Evolutionary conservation across 2,113 vertebrate species (phyloP).

Genomic region (Thamnophis sirtalis): DNA sequence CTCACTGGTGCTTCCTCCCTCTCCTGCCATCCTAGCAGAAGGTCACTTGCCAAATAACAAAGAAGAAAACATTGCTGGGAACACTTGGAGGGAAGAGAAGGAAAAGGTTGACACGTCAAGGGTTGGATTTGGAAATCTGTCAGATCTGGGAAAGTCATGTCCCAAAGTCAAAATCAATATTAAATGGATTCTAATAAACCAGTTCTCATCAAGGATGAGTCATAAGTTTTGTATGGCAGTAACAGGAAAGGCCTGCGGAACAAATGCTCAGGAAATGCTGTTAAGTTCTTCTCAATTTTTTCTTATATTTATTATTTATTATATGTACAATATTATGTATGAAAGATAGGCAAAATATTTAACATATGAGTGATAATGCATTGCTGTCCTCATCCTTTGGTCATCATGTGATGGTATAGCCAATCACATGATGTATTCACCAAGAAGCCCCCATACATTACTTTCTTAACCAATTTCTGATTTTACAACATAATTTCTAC

Average conservation of each 20-base stretch:
- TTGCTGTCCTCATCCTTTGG: not conserved
- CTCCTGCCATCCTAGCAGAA: not conserved
- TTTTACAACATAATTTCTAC: not conserved
- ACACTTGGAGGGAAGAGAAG: not conserved
- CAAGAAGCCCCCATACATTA: not conserved
- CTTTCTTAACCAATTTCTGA: not conserved
- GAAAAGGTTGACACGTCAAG: not conserved
- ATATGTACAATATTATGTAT: not conserved
- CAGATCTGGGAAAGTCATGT: not conserved
- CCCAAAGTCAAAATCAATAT: slow-evolving; percentile 1
- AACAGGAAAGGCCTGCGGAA: not conserved
- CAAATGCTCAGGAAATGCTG: not conserved
- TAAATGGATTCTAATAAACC: not conserved
- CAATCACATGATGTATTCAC: too few relatives aligned
- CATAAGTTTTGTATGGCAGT: not conserved
- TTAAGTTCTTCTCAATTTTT: not conserved
- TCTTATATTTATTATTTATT: not conserved
- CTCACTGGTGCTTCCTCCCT: not conserved
- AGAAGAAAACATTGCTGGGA: not conserved
- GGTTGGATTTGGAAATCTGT: not conserved
- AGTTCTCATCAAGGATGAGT: slow-evolving; percentile 1
- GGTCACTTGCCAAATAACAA: not conserved
- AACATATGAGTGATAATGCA: not conserved
- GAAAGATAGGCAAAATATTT: not conserved
- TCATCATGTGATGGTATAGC: not conserved